Conservation (phyloP, 1,140 invertebrate species). For the Parapsyche elsis region DNA sequence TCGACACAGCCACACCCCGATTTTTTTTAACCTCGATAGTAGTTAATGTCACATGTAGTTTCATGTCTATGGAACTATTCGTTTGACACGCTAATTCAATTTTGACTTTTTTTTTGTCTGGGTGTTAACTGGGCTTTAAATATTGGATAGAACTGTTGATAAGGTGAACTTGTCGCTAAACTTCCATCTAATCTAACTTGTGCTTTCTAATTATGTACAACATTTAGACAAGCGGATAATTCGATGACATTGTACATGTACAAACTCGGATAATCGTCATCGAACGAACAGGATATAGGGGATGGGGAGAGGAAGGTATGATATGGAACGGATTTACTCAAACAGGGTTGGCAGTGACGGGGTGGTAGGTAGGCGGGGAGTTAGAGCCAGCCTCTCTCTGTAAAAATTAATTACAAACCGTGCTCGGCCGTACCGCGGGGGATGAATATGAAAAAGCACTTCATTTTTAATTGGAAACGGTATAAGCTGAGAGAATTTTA, state of each 20-base stretch:
- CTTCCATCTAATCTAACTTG: no score
- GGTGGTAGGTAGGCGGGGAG: background rate
- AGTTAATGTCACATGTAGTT: no score
- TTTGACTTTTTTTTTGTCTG: no score
- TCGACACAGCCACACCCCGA: no score
- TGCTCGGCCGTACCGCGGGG: conserved; percentile 38
- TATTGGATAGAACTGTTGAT: no score
- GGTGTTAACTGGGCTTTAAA: no score
- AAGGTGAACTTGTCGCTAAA: no score
- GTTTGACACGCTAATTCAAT: no score
- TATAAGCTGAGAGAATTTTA: conserved; percentile 56
- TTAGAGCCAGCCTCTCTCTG: conserved; percentile 18
- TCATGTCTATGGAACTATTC: no score
- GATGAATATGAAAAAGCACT: conserved; percentile 55
- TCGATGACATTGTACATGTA: background rate
- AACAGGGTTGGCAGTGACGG: no score
- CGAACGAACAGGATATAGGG: background rate
- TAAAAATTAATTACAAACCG: conserved; percentile 55
- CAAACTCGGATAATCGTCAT: background rate
- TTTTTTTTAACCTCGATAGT: no score
- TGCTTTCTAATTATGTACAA: no score
- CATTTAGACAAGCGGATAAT: background rate
- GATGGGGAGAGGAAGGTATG: background rate
- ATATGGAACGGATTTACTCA: background rate
- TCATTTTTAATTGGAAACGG: conserved; percentile 56